phyloP scores from a whole-genome alignment of 2,113 vertebrate species.

The Eptatretus burgeri region DNA sequence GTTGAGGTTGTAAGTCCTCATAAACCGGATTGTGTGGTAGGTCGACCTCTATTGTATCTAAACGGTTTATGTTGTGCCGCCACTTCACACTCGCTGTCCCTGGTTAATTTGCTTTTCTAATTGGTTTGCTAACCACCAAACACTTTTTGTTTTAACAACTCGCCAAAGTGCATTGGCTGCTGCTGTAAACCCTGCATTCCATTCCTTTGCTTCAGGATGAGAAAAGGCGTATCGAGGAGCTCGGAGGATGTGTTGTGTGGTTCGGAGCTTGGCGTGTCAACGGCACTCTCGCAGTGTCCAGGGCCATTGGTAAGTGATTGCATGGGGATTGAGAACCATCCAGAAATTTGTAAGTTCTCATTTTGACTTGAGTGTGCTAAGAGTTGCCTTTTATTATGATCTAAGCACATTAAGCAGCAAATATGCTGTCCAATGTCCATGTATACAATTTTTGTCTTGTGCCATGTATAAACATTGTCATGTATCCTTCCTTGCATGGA shows the following conservation, averaged over 20 bases:
- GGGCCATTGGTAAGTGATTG: conserved; percentile 48
- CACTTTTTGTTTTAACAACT: too few species aligned
- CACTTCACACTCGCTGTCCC: neutral
- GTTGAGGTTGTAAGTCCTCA: conserved; percentile 65
- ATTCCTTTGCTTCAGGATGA: conserved; percentile 33
- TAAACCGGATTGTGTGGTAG: conserved; percentile 64
- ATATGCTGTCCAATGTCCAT: too few species aligned
- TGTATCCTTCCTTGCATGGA: too few species aligned
- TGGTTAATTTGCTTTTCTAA: neutral
- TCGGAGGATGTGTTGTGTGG: conserved; percentile 58
- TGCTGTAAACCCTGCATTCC: too few species aligned
- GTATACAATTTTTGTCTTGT: too few species aligned
- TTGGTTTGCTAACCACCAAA: too few species aligned
- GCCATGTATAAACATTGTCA: too few species aligned
- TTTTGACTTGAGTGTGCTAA: too few species aligned
- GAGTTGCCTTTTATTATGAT: too few species aligned
- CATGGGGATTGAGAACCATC: neutral
- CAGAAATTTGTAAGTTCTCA: too few species aligned
- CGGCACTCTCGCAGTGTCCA: conserved; percentile 78
- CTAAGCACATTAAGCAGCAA: too few species aligned
- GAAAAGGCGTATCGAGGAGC: conserved; percentile 42
- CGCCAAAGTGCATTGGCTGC: too few species aligned
- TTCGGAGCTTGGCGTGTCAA: conserved; percentile 91
- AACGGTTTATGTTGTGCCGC: neutral
- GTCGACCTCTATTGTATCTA: neutral